These are phyloP conservation scores for Diaperis boleti DNA, from an alignment of 2,888 invertebrate genomes.

Conservation along the genomic window DNA sequence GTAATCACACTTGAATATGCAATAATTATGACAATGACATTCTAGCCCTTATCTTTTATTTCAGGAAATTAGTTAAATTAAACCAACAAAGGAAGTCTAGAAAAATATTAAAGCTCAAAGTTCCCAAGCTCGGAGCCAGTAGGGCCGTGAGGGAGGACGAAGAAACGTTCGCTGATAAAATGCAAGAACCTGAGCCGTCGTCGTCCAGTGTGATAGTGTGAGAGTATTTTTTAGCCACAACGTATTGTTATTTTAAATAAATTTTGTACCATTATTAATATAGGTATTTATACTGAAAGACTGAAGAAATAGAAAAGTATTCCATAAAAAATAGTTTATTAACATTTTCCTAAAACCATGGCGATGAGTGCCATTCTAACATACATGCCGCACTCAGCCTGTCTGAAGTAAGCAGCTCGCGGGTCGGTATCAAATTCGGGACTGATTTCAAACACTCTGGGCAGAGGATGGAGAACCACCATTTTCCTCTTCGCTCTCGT, in stretches of 20 bases:
- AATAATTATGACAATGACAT: too few species aligned
- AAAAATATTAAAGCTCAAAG: slow-evolving; percentile 41
- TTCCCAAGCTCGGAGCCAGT: slow-evolving; percentile 48
- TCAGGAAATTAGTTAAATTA: slow-evolving; percentile 68
- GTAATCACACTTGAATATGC: not conserved
- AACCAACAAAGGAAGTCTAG: slow-evolving; percentile 62
- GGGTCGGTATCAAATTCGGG: slow-evolving; percentile 96
- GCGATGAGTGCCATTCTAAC: slow-evolving; percentile 97
- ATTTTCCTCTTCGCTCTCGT: slow-evolving; percentile 92
- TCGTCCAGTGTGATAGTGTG: slow-evolving; percentile 49
- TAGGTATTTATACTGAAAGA: slow-evolving; percentile 27
- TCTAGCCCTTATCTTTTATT: slow-evolving; percentile 40
- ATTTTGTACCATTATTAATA: slow-evolving; percentile 4
- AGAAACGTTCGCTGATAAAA: slow-evolving; percentile 57
- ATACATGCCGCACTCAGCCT: slow-evolving; percentile 98
- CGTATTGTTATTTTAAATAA: slow-evolving; percentile 18
- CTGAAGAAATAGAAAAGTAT: slow-evolving; percentile 22
- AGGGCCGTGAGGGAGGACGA: slow-evolving; percentile 51
- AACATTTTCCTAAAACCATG: slow-evolving; percentile 81
- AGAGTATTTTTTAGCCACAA: slow-evolving; percentile 15
- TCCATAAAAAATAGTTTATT: too few species aligned
- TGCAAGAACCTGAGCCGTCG: slow-evolving; percentile 52
- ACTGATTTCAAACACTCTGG: slow-evolving; percentile 94
- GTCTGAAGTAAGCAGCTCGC: slow-evolving; percentile 97
- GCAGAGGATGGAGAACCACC: slow-evolving; percentile 98